Evolutionary conservation across 2,113 vertebrate species (phyloP), one percentile per base, ranked within the genome.

Genomic region (Stercorarius parasiticus): DNA sequence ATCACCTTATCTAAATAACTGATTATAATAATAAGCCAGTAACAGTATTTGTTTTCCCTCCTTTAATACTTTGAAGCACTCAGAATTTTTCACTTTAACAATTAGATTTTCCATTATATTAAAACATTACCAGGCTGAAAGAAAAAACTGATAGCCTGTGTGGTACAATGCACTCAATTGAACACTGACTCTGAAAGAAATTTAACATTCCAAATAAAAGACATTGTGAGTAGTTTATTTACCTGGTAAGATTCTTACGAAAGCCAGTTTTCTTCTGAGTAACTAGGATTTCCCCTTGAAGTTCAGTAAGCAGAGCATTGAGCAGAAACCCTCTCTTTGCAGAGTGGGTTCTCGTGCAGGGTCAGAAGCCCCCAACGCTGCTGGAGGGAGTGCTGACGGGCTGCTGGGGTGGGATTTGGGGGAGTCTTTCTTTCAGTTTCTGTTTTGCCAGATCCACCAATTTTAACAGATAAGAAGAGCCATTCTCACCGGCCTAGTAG

Each of bases 361-460:
- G 8, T 59, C 42, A 82, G 72, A 58, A 70, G 11, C 15, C 26
- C 19, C 42, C 43, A 34, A 0, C 3, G 2, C 40, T 58, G 34
- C 59, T 62, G 40, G 30, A 52, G 49, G 34, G 81, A 82, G 22
- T 59, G 14, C 72, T 27, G 55, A 2, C 2, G 9, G 40, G 6
- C 55, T 23, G 0, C 13, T 52, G 66, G 38, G 18, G 5, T 55
- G 47, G 36, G 25, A 49, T 32, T 13, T 45, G 3, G 19, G 45
- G 19, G 12, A 93, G 55, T 22, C 20, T 70, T 66, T 15, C 6
- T 58, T 82, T 27, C 77, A 32, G 5, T 19, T 82, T 71, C 61
- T 43, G 8, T 67, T 90, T 85, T 66, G 64, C 88, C 92, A 97
- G 95, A 95, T 96, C 90, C 95, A 96, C 95, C 95, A 96, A 59